These are phyloP conservation scores for Brachionus calyciflorus DNA, from an alignment of 1,140 invertebrate genomes.

Conservation along the genomic window DNA sequence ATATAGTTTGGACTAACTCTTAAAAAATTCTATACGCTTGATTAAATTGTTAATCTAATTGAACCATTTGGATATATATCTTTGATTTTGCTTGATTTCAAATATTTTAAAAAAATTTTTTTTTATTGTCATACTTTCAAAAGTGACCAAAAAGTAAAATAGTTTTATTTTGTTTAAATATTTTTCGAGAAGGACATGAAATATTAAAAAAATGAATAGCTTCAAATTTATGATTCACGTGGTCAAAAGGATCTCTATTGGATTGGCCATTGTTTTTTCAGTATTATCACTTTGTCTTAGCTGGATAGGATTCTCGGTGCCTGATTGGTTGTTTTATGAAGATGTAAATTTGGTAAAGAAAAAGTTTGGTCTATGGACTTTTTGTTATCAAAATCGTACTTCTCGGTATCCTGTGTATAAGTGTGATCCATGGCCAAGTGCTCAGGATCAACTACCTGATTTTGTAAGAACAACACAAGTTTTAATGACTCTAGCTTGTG, in stretches of 20 bases:
- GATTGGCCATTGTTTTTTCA: background rate
- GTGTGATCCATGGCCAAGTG: background rate
- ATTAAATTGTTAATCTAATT: too few relatives aligned
- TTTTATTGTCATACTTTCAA: too few relatives aligned
- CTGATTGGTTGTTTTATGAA: constrained; percentile 22
- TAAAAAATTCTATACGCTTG: too few relatives aligned
- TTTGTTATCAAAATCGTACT: background rate
- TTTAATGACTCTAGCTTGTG: background rate
- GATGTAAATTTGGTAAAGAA: background rate
- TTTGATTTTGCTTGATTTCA: too few relatives aligned
- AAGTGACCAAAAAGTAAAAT: too few relatives aligned
- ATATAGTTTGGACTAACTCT: too few relatives aligned
- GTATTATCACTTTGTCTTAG: background rate
- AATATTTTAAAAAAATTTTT: background rate
- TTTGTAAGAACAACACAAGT: constrained; percentile 20
- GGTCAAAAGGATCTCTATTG: background rate
- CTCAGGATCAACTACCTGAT: background rate
- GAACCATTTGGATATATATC: too few relatives aligned
- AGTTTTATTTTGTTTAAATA: too few relatives aligned
- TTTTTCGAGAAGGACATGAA: background rate
- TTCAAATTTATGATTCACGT: background rate
- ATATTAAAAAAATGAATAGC: background rate
- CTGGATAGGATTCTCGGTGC: constrained; percentile 11
- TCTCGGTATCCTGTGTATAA: background rate
- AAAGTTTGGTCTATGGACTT: constrained; percentile 26